A percentile compares a stretch with the other conserved stretches of the same genome.
Conservation (phyloP, 1,140 invertebrate species). For the Drosophila triauraria region DNA sequence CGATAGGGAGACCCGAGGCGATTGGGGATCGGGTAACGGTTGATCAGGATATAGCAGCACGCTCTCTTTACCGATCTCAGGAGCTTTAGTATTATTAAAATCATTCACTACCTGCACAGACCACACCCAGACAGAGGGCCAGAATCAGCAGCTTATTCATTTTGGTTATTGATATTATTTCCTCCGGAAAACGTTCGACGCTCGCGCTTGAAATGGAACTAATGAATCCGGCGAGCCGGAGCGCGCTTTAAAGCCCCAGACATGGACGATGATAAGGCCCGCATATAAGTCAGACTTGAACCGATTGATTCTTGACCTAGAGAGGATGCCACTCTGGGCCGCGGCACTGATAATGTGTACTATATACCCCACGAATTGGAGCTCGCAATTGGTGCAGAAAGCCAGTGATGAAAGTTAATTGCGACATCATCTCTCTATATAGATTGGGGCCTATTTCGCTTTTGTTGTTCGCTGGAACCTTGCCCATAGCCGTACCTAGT, state of each 20-base stretch:
- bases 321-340: conserved; percentile 52
- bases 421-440: conserved; percentile 51
- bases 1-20: background rate
- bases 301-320: conserved; percentile 80
- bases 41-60: background rate
- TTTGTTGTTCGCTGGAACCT: conserved; percentile 41
- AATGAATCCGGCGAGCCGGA: conserved; percentile 52
- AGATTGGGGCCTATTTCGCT: conserved; percentile 8
- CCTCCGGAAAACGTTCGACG: conserved; percentile 52
- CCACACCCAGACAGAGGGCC: conserved; percentile 75
- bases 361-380: conserved; percentile 35
- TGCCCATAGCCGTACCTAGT: conserved; percentile 35
- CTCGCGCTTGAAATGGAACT: conserved; percentile 61
- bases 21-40: background rate
- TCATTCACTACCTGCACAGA: conserved; percentile 72
- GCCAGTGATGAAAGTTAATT: conserved; percentile 73
- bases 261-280: conserved; percentile 26
- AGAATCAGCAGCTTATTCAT: conserved; percentile 74
- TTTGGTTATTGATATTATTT: conserved; percentile 37
- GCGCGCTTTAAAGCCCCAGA: conserved; percentile 67
- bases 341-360: conserved; percentile 48
- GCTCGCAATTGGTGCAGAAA: conserved; percentile 79
- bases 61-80: conserved; percentile 1
- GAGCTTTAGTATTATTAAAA: background rate
- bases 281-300: conserved; percentile 62